These are phyloP conservation scores for Pelusios castaneus DNA, from an alignment of 2,113 vertebrate genomes.

Conservation along the genomic window DNA sequence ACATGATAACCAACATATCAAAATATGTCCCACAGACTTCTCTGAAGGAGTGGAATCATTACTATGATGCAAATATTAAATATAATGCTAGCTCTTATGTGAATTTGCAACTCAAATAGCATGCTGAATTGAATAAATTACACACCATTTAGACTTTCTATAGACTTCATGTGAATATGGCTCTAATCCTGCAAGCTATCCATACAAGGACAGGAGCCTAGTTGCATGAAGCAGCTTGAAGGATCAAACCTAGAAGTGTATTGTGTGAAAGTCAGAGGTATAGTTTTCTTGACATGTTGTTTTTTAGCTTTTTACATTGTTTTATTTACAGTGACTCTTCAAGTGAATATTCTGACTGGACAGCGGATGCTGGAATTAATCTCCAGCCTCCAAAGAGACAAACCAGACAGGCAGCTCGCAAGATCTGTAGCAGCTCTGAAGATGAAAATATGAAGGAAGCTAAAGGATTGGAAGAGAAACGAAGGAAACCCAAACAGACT, in stretches of 20 bases:
- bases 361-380: conserved; percentile 97
- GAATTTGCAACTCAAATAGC: not conserved
- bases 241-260: not conserved
- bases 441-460: conserved; percentile 87
- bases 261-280: not conserved
- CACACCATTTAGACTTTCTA: not conserved
- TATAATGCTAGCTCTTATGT: not conserved
- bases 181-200: not conserved
- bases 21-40: not conserved
- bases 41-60: not conserved
- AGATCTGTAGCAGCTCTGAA: conserved; percentile 90
- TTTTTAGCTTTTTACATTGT: not conserved
- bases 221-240: not conserved
- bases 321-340: conserved; percentile 86
- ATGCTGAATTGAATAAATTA: not conserved
- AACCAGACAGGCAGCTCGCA: conserved; percentile 85
- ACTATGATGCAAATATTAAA: not conserved
- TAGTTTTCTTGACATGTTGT: not conserved
- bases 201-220: not conserved
- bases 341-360: conserved; percentile 99
- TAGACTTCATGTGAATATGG: not conserved
- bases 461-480: conserved; percentile 78
- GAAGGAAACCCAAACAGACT: conserved; percentile 89
- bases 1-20: too few relatives aligned
- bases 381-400: conserved; percentile 95